Evolutionary conservation across 2,113 vertebrate species (phyloP).

Genomic region (Pipa parva): DNA sequence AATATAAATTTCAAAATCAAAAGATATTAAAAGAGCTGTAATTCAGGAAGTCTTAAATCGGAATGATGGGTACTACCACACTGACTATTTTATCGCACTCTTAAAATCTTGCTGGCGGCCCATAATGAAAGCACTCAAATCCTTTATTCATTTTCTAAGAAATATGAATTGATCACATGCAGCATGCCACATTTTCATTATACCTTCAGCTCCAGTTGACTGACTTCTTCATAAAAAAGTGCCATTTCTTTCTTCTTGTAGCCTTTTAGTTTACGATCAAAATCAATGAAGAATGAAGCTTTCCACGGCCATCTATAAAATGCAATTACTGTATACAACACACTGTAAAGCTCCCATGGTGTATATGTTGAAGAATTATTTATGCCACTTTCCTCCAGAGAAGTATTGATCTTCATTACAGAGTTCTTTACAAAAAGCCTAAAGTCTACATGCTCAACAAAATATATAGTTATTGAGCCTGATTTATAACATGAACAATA

Average conservation of each 20-base stretch:
- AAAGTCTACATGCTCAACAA: constrained; percentile 59
- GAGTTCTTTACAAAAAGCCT: constrained; percentile 69
- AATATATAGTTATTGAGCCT: constrained; percentile 65
- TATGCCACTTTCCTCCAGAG: constrained; percentile 75
- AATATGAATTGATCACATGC: constrained; percentile 57
- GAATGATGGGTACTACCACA: constrained; percentile 44
- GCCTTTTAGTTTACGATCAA: constrained; percentile 71
- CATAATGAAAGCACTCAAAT: constrained; percentile 53
- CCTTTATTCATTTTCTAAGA: constrained; percentile 57
- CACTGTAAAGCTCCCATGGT: constrained; percentile 68
- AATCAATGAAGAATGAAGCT: constrained; percentile 82
- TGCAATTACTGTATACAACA: constrained; percentile 77
- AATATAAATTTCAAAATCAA: constrained; percentile 31
- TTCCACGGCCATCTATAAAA: constrained; percentile 77
- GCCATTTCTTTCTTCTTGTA: constrained; percentile 64
- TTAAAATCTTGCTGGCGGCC: constrained; percentile 48
- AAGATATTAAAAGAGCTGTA: constrained; percentile 45
- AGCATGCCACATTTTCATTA: constrained; percentile 58
- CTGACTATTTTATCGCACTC: constrained; percentile 43
- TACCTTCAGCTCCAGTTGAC: constrained; percentile 64
- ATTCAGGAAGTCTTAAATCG: constrained; percentile 52
- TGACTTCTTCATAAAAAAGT: constrained; percentile 60
- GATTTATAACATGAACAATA: constrained; percentile 74
- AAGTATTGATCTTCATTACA: constrained; percentile 77
- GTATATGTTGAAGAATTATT: constrained; percentile 74